Percentiles rank a stretch among this genome's conserved stretches.
These are phyloP conservation scores for Zosterops hypoxanthus DNA, from an alignment of 2,113 vertebrate genomes.

Conservation along the genomic window DNA sequence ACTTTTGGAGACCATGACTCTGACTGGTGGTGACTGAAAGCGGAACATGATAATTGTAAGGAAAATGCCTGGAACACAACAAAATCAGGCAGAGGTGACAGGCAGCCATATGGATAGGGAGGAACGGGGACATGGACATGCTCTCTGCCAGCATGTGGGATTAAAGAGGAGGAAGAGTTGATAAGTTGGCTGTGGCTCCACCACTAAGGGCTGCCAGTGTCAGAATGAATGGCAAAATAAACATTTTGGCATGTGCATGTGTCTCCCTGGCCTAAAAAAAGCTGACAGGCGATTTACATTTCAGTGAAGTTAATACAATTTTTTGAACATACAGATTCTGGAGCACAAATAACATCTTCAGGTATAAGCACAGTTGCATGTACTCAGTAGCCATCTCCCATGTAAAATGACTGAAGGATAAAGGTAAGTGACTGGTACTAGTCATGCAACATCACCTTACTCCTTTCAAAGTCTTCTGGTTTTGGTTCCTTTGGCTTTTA, in stretches of 20 bases:
- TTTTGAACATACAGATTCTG: neutral
- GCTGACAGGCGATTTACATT: neutral
- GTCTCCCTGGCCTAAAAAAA: neutral
- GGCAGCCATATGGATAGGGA: neutral
- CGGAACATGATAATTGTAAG: slow-evolving; percentile 7
- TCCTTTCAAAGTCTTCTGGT: neutral
- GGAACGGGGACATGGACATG: neutral
- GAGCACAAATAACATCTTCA: neutral
- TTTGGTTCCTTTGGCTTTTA: slow-evolving; percentile 10
- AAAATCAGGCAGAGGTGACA: neutral
- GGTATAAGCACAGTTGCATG: neutral
- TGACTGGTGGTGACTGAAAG: neutral
- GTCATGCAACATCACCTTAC: neutral
- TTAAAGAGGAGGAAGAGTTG: slow-evolving; percentile 35
- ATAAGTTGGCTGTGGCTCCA: neutral
- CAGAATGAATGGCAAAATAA: slow-evolving; percentile 31
- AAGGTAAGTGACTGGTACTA: neutral
- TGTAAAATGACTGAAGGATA: neutral
- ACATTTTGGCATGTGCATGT: neutral
- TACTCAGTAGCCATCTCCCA: neutral
- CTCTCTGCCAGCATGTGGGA: slow-evolving; percentile 12
- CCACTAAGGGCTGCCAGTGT: neutral
- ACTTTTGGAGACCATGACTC: neutral
- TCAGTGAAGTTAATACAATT: neutral
- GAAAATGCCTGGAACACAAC: slow-evolving; percentile 23